Conservation (phyloP, 2,113 vertebrate species). For the Pomatostomus ruficeps region DNA sequence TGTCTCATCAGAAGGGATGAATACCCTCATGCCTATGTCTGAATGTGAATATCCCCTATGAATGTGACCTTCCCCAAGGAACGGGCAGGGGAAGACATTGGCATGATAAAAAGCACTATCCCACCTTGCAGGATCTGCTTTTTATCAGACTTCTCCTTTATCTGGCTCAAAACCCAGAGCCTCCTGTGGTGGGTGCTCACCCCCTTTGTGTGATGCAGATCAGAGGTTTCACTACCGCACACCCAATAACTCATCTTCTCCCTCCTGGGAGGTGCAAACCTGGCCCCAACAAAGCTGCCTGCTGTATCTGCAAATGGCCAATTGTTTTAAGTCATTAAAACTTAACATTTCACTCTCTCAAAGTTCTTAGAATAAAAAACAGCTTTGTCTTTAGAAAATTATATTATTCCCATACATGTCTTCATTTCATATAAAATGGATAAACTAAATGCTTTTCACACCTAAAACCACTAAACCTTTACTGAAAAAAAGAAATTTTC, state of each 20-base stretch:
- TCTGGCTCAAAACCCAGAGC: not conserved
- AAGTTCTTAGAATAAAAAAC: not conserved
- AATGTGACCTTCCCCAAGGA: not conserved
- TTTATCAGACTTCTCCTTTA: not conserved
- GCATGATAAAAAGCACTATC: not conserved
- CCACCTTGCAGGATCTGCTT: not conserved
- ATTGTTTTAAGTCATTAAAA: not conserved
- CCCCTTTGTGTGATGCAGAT: not conserved
- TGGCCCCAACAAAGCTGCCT: not conserved
- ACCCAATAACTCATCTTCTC: not conserved
- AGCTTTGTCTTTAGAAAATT: not conserved
- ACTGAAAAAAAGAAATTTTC: not conserved
- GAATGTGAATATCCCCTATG: too few relatives aligned
- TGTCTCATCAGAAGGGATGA: too few relatives aligned
- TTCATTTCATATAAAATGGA: not conserved
- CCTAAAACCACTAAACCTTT: fast-evolving
- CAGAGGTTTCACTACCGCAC: not conserved
- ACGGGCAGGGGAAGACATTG: not conserved
- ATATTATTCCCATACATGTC: not conserved
- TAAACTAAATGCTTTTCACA: not conserved
- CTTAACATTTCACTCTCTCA: not conserved
- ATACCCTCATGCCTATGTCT: not conserved
- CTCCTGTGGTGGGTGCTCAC: not conserved
- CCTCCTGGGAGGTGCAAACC: not conserved
- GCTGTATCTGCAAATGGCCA: not conserved